Percentiles rank a stretch among this genome's conserved stretches.
phyloP scores from a whole-genome alignment of 1,140 invertebrate genomes.

The Heliothis subflexa region DNA sequence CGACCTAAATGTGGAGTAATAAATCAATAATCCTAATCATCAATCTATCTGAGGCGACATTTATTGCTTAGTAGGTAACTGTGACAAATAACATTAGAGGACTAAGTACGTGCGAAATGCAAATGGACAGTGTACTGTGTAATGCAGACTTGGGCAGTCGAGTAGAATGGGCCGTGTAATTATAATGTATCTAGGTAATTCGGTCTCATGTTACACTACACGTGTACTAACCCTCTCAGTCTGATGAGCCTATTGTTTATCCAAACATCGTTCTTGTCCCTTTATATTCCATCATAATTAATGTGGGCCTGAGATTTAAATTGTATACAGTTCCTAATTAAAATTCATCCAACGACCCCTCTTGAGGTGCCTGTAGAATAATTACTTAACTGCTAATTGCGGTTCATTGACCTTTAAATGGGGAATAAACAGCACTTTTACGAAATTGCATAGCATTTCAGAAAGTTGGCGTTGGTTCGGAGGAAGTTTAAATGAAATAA shows the following conservation, averaged over 20 bases:
- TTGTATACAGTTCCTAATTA: conserved; percentile 19
- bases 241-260: background rate
- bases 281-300: conserved; percentile 3
- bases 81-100: conserved; percentile 44
- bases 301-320: conserved; percentile 13
- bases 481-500: conserved; percentile 35
- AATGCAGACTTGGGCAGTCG: background rate
- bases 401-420: conserved; percentile 34
- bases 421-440: conserved; percentile 37
- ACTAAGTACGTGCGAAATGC: conserved; percentile 18
- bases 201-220: conserved; percentile 16
- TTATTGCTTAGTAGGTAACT: conserved; percentile 43
- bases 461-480: background rate
- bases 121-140: conserved; percentile 22
- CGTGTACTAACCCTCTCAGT: background rate
- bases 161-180: conserved; percentile 1
- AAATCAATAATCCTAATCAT: conserved; percentile 49
- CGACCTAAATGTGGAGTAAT: conserved; percentile 33
- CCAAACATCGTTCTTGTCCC: background rate
- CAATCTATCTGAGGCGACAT: conserved; percentile 39
- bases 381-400: conserved; percentile 40
- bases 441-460: conserved; percentile 24
- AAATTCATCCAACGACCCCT: conserved; percentile 33
- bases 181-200: conserved; percentile 39
- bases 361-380: conserved; percentile 17